Percentiles rank a stretch among this genome's conserved stretches.
These are phyloP conservation scores for Mobula hypostoma DNA, from an alignment of 2,113 vertebrate genomes.

Conservation along the genomic window DNA sequence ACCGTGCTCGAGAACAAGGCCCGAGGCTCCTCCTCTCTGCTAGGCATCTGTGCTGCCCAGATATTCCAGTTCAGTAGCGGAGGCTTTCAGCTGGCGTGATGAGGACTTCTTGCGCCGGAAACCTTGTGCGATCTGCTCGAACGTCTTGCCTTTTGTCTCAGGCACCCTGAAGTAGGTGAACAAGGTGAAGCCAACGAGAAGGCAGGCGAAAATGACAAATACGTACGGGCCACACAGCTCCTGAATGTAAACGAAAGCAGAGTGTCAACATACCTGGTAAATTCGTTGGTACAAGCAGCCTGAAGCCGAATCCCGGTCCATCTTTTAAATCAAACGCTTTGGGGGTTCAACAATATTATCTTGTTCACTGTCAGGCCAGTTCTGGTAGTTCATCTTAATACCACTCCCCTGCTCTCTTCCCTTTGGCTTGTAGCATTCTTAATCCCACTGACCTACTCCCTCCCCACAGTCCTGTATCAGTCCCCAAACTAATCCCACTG, in stretches of 20 bases:
- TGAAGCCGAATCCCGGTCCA: background rate
- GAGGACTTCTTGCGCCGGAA: slow-evolving; percentile 65
- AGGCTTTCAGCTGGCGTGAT: background rate
- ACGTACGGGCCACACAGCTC: slow-evolving; percentile 65
- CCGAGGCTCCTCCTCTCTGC: slow-evolving; percentile 32
- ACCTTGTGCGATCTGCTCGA: slow-evolving; percentile 76
- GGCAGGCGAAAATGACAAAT: slow-evolving; percentile 72
- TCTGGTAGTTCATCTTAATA: too few species aligned
- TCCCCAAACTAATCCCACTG: too few species aligned
- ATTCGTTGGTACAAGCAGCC: too few species aligned
- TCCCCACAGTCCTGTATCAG: too few species aligned
- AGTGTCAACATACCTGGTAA: too few species aligned
- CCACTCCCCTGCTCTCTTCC: too few species aligned
- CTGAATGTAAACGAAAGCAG: slow-evolving; percentile 49
- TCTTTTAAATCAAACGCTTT: background rate
- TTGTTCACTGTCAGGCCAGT: too few species aligned
- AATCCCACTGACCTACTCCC: too few species aligned
- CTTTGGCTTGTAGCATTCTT: too few species aligned
- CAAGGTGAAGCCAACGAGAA: slow-evolving; percentile 71
- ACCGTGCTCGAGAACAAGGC: background rate
- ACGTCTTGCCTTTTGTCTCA: slow-evolving; percentile 87
- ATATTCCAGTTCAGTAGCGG: slow-evolving; percentile 66
- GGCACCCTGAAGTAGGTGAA: slow-evolving; percentile 78
- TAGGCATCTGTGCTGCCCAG: slow-evolving; percentile 63
- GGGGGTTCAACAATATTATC: background rate